Base-by-base conservation (phyloP, 2,113 vertebrate genomes). In the Pteruthius melanotis region DNA sequence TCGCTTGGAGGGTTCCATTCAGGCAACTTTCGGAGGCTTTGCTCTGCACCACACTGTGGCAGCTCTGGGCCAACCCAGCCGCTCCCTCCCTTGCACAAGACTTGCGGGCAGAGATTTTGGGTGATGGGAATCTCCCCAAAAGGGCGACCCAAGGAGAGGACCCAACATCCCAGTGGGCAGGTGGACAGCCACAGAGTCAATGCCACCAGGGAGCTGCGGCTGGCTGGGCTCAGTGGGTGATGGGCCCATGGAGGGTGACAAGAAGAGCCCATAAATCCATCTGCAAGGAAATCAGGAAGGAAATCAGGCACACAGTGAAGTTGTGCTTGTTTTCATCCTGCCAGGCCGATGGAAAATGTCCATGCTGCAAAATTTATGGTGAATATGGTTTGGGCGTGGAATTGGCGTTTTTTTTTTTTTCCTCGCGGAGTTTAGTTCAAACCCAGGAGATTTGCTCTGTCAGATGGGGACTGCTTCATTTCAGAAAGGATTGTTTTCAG, bases 381-480 rank as follows among this genome's bases (percentile, higher is more conserved):
- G n/a, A 54, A 45, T 15, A 52, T 6, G 11, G 20, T 37, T 47
- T 66, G 31, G 30, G 42, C 13, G 26, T 61, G 27, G n/a, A 56
- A 61, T 26, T 47, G 33, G 2, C n/a, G n/a, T 13, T 15, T 15
- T 40, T 42, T 52, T 54, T 33, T 5, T 54, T 33, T 5, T 6
- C 4, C 3, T 10, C 11, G 15, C 0, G 0, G 10, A 0, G 0
- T 47, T 60, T 10, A 20, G 20, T 37, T 64, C 60, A 69, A 64
- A 50, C 26, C 7, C 0, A 0, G 12, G 22, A 42, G 42, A 39
- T 70, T 61, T 57, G 27, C 40, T 70, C 20, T 57, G 56, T 66
- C 14, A 9, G 13, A 37, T 35, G 27, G 33, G 60, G 63, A 69
- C 15, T 3, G 23, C 21, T 81, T 85, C 4, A 30, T 82, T 93